Evolutionary conservation across 2,888 invertebrate species (phyloP).

Genomic region (Spodoptera exigua): DNA sequence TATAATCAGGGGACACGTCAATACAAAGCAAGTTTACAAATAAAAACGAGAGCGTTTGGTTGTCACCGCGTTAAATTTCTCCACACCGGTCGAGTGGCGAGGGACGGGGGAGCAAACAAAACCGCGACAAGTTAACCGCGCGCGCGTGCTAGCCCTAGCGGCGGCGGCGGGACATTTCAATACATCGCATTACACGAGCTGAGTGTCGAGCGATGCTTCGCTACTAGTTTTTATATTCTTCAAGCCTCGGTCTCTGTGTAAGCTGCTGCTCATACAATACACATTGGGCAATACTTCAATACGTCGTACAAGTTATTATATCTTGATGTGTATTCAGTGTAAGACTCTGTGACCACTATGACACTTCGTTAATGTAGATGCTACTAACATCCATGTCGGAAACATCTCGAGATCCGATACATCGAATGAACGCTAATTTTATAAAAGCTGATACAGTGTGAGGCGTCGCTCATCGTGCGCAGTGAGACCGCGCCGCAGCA

Average conservation of each 20-base stretch:
- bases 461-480: not conserved
- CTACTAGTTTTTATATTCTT: constrained; percentile 45
- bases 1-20: constrained; percentile 18
- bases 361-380: not conserved
- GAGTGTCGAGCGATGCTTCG: constrained; percentile 33
- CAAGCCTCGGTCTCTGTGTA: constrained; percentile 7
- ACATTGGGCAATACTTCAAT: no score
- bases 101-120: constrained; percentile 13
- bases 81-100: constrained; percentile 12
- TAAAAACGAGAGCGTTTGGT: constrained; percentile 31
- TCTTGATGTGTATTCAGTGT: no score
- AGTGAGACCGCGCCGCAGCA: not conserved
- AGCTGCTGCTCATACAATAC: constrained; percentile 8
- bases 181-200: constrained; percentile 46
- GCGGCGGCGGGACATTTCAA: constrained; percentile 44
- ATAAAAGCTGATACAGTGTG: no score
- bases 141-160: constrained; percentile 34
- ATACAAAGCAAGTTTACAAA: constrained; percentile 29
- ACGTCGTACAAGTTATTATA: no score
- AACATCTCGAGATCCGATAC: no score
- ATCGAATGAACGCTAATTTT: no score
- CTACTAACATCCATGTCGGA: not conserved
- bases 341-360: no score
- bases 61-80: constrained; percentile 29
- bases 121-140: constrained; percentile 2